These are phyloP conservation scores for Sphaeramia orbicularis DNA, from an alignment of 2,797 vertebrate species.

Conservation along the genomic window DNA sequence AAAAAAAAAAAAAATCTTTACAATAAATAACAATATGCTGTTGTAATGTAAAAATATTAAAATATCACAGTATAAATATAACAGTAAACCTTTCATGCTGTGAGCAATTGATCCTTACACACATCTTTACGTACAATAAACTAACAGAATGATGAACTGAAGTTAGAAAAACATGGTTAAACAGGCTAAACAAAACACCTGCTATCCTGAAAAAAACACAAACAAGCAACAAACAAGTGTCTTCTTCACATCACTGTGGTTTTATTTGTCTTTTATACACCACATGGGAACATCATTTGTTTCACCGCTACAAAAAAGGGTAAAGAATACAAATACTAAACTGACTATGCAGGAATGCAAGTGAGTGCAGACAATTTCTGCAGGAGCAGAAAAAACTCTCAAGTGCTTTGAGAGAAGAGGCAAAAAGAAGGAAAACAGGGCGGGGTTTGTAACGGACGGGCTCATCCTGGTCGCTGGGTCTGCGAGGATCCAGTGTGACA, in stretches of 20 bases:
- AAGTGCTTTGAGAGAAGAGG: slow-evolving; percentile 72
- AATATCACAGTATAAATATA: too few species aligned
- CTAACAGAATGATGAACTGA: slow-evolving; percentile 16
- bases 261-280: slow-evolving; percentile 81
- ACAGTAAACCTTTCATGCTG: too few species aligned
- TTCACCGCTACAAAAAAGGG: slow-evolving; percentile 67
- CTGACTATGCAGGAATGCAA: slow-evolving; percentile 67
- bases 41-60: too few species aligned
- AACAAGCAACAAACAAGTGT: slow-evolving; percentile 54
- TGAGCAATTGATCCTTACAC: too few species aligned
- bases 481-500: slow-evolving; percentile 5
- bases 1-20: too few species aligned
- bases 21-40: too few species aligned
- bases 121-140: too few species aligned
- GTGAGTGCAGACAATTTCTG: slow-evolving; percentile 73
- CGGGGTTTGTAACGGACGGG: slow-evolving; percentile 38
- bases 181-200: slow-evolving; percentile 2
- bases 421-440: neutral
- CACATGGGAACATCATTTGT: slow-evolving; percentile 68
- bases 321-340: slow-evolving; percentile 65
- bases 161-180: slow-evolving; percentile 41
- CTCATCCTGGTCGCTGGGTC: slow-evolving; percentile 45
- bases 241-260: slow-evolving; percentile 58
- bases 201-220: neutral
- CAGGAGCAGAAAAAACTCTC: slow-evolving; percentile 74